Evolutionary conservation across 2,888 invertebrate species (phyloP).

Genomic region (Agrotis ipsilon): DNA sequence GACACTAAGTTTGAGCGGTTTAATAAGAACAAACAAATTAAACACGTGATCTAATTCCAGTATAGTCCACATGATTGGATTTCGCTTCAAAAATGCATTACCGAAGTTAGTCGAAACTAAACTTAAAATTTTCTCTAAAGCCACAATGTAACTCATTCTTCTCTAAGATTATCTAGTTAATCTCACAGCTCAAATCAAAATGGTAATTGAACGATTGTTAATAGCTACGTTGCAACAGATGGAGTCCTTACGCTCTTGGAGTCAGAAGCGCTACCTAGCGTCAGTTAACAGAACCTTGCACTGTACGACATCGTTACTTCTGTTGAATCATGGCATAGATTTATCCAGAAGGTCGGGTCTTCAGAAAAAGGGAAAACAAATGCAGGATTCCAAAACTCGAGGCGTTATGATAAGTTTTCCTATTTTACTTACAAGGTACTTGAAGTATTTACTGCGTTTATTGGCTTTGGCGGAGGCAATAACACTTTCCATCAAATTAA

Average conservation of each 20-base stretch:
- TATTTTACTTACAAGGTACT: too few species aligned
- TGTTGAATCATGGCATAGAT: not conserved
- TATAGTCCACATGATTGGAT: not conserved
- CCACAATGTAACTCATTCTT: not conserved
- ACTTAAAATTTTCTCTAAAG: not conserved
- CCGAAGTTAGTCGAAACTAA: not conserved
- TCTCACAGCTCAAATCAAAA: constrained; percentile 24
- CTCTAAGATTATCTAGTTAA: constrained; percentile 2
- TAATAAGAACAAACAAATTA: not conserved
- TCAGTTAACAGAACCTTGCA: constrained; percentile 40
- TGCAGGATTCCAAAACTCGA: too few species aligned
- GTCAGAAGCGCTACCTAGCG: constrained; percentile 3
- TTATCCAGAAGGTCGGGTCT: not conserved
- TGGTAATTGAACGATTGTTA: constrained; percentile 39
- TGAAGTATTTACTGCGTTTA: too few species aligned
- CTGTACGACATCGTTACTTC: constrained; percentile 24
- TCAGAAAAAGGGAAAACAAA: not conserved
- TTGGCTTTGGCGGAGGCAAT: too few species aligned
- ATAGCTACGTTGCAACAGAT: constrained; percentile 51
- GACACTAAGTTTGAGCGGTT: not conserved
- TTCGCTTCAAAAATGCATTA: constrained; percentile 3
- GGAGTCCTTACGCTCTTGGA: constrained; percentile 19
- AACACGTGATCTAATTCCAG: not conserved
- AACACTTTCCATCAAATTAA: too few species aligned
- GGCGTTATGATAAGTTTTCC: too few species aligned